Evolutionary conservation across 1,140 invertebrate genomes (phyloP).

Genomic region (Drosophila sechellia): DNA sequence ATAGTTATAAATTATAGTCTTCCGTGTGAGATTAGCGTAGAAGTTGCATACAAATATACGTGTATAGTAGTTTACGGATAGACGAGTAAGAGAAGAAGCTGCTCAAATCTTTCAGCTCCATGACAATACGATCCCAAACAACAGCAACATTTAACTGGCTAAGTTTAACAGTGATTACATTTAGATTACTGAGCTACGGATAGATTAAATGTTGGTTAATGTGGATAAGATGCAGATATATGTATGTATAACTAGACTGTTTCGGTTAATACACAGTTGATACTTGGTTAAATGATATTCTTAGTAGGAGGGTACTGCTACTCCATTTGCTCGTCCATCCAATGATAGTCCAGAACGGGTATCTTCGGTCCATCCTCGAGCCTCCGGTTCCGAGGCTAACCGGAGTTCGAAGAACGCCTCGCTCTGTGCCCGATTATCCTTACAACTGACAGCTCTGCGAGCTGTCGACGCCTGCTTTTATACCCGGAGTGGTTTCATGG

Average conservation of each 20-base stretch:
- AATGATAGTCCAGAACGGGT: not conserved
- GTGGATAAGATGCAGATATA: slow-evolving; percentile 21
- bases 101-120: slow-evolving; percentile 53
- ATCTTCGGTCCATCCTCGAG: not conserved
- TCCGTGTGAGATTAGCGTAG: slow-evolving; percentile 6
- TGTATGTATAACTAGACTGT: slow-evolving; percentile 10
- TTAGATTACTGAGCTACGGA: slow-evolving; percentile 8
- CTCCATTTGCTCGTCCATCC: not conserved
- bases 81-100: slow-evolving; percentile 44
- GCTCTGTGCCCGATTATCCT: not conserved
- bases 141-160: slow-evolving; percentile 82
- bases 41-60: slow-evolving; percentile 44
- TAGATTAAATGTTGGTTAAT: slow-evolving; percentile 8
- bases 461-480: slow-evolving; percentile 45
- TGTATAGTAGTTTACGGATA: slow-evolving; percentile 20
- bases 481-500: slow-evolving; percentile 16
- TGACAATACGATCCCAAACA: slow-evolving; percentile 83
- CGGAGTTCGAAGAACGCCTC: not conserved
- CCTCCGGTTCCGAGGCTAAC: slow-evolving; percentile 34
- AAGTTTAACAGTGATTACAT: slow-evolving; percentile 35
- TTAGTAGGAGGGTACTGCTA: not conserved
- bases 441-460: slow-evolving; percentile 39
- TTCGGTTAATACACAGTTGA: slow-evolving; percentile 2
- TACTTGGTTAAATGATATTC: slow-evolving; percentile 26
- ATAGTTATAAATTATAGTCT: slow-evolving; percentile 22